phyloP scores from a whole-genome alignment of 2,888 invertebrate species.

The Pseudococcus longispinus region DNA sequence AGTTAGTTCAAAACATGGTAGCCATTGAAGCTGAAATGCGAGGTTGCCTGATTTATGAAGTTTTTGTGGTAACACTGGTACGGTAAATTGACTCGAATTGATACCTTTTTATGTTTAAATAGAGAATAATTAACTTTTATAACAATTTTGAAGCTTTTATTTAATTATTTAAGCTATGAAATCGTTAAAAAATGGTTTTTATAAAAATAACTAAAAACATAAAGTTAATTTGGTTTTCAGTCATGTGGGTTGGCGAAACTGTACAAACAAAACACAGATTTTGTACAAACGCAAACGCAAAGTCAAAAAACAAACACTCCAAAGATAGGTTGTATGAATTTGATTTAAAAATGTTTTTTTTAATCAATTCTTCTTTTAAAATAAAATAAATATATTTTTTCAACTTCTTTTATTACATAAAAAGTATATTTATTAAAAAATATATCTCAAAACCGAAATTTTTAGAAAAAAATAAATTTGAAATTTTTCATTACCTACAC shows the following conservation, averaged over 20 bases:
- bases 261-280: not conserved
- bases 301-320: not conserved
- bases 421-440: not conserved
- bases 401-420: not conserved
- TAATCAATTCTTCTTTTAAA: not conserved
- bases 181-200: not conserved
- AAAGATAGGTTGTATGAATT: not conserved
- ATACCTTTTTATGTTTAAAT: not conserved
- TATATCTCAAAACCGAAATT: not conserved
- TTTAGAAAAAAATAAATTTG: not conserved
- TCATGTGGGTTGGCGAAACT: not conserved
- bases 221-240: not conserved
- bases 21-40: slow-evolving; percentile 17
- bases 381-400: not conserved
- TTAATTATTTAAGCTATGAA: not conserved
- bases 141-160: not conserved
- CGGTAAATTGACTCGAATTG: not conserved
- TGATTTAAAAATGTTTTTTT: not conserved
- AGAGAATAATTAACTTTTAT: not conserved
- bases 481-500: not conserved
- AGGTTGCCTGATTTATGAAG: not conserved
- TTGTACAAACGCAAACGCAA: not conserved
- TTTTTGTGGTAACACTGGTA: not conserved
- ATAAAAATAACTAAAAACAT: not conserved
- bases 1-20: slow-evolving; percentile 42